Evolutionary conservation across 2,888 invertebrate species (phyloP), one percentile per base, ranked within the genome.

Genomic region (Conchocele bisecta): DNA sequence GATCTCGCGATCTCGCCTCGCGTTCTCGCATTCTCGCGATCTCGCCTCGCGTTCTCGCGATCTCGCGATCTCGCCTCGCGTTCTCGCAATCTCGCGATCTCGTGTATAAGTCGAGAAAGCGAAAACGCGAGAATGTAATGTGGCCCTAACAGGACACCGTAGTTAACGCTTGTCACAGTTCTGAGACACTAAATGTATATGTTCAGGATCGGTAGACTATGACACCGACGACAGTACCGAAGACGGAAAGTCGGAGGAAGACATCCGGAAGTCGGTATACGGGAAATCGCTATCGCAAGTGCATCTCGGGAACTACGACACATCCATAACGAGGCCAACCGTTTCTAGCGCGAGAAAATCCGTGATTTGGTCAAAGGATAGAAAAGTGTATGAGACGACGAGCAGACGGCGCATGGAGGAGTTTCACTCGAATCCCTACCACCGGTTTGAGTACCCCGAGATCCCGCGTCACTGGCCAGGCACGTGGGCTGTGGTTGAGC

Each of bases 391-490:
- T 46, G 84, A 83, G 59, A 81, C 79, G 7, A 68, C 74, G 20
- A 75, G 73, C 50, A 71, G 70, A 29, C 60, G 68, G 15, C 77
- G 76, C 6, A 65, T 82, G 56, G 71, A 70, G 26, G 82, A 82
- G 51, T 84, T 85, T 53, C 67, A 65, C 15, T 50, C 48, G 0
- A 71, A 79, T 24, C 81, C 83, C 0, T 86, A 86, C 54, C 81
- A 83, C 64, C 48, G 65, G 26, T 71, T 75, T 20, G 74, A 82
- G 54, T 86, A 84, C 69, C 84, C 84, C 3, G 82, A 79, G 54
- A 66, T 86, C 20, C 66, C 71, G 0, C 82, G 83, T 39, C 86
- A 86, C 57, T 86, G 84, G 67, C 85, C 85, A 6, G 86, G 86
- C 17, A 86, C 86, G 9, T 84, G 86, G 84, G 74, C 79, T 22